A percentile compares a stretch with the other conserved stretches of the same genome.
Evolutionary conservation across 2,797 vertebrate species (phyloP).

Genomic region (Cyclura pinguis): DNA sequence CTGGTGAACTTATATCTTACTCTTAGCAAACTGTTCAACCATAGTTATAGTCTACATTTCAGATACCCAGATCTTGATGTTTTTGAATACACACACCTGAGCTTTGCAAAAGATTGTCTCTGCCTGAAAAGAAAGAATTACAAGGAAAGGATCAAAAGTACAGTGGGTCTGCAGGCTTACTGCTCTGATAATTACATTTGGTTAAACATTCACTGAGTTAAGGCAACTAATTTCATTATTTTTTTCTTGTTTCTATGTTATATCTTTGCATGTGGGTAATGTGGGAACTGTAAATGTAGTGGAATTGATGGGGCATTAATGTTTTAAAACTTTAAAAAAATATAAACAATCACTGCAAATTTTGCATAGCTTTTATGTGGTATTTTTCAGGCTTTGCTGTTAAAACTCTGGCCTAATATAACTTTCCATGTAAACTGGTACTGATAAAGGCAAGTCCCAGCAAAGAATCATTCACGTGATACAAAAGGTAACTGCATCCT

Average conservation of each 20-base stretch:
- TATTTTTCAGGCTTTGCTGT: neutral
- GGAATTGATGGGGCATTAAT: neutral
- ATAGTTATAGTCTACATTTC: neutral
- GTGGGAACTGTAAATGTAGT: too few species aligned
- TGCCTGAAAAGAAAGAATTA: neutral
- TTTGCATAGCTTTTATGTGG: neutral
- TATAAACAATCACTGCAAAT: neutral
- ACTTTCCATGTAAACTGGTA: neutral
- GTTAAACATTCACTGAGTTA: neutral
- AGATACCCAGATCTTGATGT: neutral
- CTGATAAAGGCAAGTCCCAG: neutral
- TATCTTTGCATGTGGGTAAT: neutral
- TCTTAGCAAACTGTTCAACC: slow-evolving; percentile 5
- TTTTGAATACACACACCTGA: too few species aligned
- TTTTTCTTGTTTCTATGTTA: neutral
- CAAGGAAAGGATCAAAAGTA: neutral
- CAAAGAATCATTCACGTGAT: neutral
- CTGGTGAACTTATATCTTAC: neutral
- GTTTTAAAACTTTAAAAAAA: neutral
- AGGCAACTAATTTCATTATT: neutral
- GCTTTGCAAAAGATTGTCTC: neutral
- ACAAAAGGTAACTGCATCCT: neutral
- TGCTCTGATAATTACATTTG: neutral
- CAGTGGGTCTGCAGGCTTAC: neutral
- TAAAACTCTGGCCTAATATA: neutral